Conservation (phyloP, 2,888 invertebrate genomes). For the Thelaira solivaga region DNA sequence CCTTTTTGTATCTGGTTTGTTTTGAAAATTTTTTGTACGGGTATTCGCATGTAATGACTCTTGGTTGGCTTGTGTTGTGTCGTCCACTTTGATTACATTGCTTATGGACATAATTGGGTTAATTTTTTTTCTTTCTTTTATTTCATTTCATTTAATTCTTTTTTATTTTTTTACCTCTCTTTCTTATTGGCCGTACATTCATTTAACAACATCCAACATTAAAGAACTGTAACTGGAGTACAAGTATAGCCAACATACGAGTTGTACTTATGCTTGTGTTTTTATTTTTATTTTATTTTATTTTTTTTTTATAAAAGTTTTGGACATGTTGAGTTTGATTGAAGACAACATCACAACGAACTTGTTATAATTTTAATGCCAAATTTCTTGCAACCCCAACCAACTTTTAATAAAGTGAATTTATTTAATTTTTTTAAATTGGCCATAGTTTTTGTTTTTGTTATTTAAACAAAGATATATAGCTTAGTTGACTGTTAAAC, state of each 20-base stretch:
- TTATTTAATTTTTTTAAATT: conserved; percentile 36
- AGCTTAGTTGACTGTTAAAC: not conserved
- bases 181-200: conserved; percentile 1
- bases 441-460: not conserved
- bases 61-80: conserved; percentile 22
- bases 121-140: conserved; percentile 41
- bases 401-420: conserved; percentile 9
- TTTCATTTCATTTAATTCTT: not conserved
- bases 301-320: conserved; percentile 10
- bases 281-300: not conserved
- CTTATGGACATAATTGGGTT: conserved; percentile 62
- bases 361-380: conserved; percentile 41
- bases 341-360: conserved; percentile 43
- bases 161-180: conserved; percentile 8
- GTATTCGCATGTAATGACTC: conserved; percentile 9
- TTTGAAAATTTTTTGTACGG: conserved; percentile 21
- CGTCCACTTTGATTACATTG: conserved; percentile 56
- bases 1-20: conserved; percentile 1
- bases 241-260: not conserved
- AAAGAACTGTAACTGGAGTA: conserved; percentile 30
- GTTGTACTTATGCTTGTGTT: conserved; percentile 7
- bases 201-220: conserved; percentile 48
- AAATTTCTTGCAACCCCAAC: conserved; percentile 8
- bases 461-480: not conserved
- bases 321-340: conserved; percentile 54